Evolutionary conservation across 1,140 invertebrate species (phyloP).

Genomic region (Trichoplusia ni): DNA sequence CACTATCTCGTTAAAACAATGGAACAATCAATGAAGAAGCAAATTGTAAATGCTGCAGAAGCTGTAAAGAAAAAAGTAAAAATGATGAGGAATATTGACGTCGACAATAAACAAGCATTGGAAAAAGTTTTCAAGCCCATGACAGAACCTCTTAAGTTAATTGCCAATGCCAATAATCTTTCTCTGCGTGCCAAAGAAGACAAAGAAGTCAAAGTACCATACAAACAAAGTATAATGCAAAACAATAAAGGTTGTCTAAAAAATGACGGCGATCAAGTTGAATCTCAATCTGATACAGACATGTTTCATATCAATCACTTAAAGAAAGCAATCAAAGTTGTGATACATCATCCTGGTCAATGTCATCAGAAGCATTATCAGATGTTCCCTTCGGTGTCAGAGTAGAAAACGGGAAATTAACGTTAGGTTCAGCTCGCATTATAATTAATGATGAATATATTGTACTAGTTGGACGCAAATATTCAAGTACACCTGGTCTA

Average conservation of each 20-base stretch:
- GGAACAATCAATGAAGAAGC: conserved; percentile 7
- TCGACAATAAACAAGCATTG: not conserved
- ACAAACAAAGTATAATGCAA: no score
- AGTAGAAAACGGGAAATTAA: not conserved
- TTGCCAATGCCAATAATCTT: not conserved
- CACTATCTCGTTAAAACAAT: conserved; percentile 1
- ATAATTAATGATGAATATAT: conserved; percentile 3
- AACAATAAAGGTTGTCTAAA: no score
- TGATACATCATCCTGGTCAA: conserved; percentile 17
- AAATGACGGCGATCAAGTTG: not conserved
- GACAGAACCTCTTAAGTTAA: not conserved
- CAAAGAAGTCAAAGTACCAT: not conserved
- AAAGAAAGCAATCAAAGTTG: not conserved
- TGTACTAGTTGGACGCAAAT: not conserved
- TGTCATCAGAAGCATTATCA: not conserved
- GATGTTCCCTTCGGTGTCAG: conserved; percentile 17
- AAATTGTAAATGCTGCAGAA: conserved; percentile 16
- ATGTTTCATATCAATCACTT: conserved; percentile 10
- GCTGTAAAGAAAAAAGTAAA: conserved; percentile 12
- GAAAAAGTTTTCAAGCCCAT: not conserved
- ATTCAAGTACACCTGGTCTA: conserved; percentile 13
- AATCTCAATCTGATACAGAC: not conserved
- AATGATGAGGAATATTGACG: conserved; percentile 4
- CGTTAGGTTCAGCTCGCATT: conserved; percentile 8
- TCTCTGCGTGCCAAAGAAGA: not conserved